Base-by-base conservation (phyloP, 2,888 invertebrate species). In the Pterostichus niger region DNA sequence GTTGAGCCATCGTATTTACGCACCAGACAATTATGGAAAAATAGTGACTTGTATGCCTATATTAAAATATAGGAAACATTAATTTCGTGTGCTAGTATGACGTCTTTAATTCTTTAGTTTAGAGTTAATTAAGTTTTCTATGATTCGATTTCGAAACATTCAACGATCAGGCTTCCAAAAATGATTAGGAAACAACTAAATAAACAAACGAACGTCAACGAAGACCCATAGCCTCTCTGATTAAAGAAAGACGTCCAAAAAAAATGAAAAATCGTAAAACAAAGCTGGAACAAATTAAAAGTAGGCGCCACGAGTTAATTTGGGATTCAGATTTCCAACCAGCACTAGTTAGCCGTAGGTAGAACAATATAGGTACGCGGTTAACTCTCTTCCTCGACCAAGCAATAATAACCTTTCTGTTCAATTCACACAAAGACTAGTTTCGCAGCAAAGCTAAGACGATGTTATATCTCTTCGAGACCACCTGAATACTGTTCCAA, bases 301-400 rank as follows among this genome's bases (percentile, higher is more conserved):
- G 83, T 84, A 87, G 87, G 87, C 87, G 87, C 87, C 87, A 87
- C 85, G 83, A 84, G 84, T 87, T 87, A 87, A 87, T 87, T 87
- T 87, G 84, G 83, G 84, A 87, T 87, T 87, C 87, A 87, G 85
- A 77, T 77, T 59, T 71, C 56, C 17, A 11, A 46, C 40, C 40
- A 13, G 40, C 61, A n/a, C 61, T 59, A 44, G 78, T 78, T 77
- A 77, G 61, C 78, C 44, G 78, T 59, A 78, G 78, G 78, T 78
- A 78, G 59, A 59, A 78, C 78, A 78, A 78, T 78, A 78, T 78
- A 15, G 49, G 0, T 13, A 40, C 5, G 17, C 15, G 68, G 33
- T 71, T 40, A 71, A 71, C n/a, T 13, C n/a, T 71, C n/a, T 35
- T 17, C 13, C 13, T 13, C 7, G 7, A 11, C 6, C 15, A 71